These are phyloP conservation scores for Oceanites oceanicus DNA, from an alignment of 2,113 vertebrate species.

Conservation along the genomic window DNA sequence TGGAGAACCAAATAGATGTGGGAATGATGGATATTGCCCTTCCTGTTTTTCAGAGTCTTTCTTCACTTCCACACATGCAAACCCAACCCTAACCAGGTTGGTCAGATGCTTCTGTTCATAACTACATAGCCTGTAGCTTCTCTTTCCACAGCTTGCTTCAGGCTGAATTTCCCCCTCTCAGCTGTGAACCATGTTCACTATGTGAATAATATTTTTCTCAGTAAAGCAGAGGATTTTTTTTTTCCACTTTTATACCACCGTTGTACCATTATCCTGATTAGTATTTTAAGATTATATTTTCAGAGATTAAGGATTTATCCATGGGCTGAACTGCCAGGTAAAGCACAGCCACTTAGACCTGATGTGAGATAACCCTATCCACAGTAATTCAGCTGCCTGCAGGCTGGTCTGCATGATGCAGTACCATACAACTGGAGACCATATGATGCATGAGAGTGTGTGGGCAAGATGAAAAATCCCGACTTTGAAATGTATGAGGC, in stretches of 20 bases:
- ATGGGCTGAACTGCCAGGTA: neutral
- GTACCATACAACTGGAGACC: neutral
- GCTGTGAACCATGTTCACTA: neutral
- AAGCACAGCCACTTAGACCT: neutral
- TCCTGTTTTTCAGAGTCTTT: neutral
- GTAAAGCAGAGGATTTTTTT: neutral
- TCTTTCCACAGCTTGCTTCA: neutral
- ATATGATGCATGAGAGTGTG: fast-evolving
- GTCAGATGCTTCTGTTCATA: neutral
- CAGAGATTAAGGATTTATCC: neutral
- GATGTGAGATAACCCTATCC: neutral
- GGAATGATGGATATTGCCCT: neutral
- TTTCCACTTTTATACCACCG: neutral
- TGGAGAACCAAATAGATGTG: neutral
- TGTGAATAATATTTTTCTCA: neutral
- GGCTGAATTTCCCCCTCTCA: neutral
- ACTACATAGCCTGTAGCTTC: neutral
- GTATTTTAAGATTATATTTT: neutral
- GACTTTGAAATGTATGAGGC: neutral
- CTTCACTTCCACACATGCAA: neutral
- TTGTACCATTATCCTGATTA: neutral
- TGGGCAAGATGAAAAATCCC: neutral
- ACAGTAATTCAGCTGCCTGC: neutral
- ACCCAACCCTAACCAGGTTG: neutral
- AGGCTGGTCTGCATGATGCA: neutral